These are phyloP conservation scores for Cyprinus carpio DNA, from an alignment of 2,113 vertebrate genomes.

Conservation along the genomic window DNA sequence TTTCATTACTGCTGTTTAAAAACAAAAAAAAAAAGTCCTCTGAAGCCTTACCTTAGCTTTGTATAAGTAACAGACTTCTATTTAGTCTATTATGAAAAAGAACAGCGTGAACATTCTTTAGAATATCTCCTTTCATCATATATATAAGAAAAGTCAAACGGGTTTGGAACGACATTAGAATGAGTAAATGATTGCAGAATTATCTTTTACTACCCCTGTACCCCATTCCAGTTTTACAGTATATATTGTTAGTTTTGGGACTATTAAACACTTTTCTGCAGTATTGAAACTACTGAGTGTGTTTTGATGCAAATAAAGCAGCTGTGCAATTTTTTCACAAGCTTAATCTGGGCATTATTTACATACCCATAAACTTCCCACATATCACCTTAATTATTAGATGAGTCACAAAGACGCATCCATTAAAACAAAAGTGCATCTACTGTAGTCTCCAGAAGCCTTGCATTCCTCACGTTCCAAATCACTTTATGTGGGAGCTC, in stretches of 20 bases:
- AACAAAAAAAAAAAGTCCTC: background rate
- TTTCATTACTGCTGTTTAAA: too few species aligned
- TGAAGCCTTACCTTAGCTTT: background rate
- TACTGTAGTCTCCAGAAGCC: background rate
- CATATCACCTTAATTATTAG: background rate
- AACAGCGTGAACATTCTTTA: too few species aligned
- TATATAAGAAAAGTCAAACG: too few species aligned
- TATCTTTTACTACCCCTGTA: background rate
- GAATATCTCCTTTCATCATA: too few species aligned
- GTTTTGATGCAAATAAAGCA: background rate
- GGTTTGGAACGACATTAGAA: background rate
- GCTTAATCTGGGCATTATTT: background rate
- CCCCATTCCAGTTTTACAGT: background rate
- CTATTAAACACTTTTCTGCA: background rate
- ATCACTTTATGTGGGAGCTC: background rate
- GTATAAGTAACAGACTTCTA: background rate
- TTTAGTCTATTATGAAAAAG: background rate
- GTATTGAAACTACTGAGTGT: background rate
- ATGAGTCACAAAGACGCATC: slow-evolving; percentile 14
- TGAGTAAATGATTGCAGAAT: background rate
- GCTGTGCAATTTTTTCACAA: background rate
- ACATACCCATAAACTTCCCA: background rate
- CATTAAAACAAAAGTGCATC: background rate
- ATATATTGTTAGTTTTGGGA: background rate
- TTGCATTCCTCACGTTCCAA: slow-evolving; percentile 33